These are phyloP conservation scores for Lasioglossum villosulum DNA, from an alignment of 2,888 invertebrate genomes.

Conservation along the genomic window DNA sequence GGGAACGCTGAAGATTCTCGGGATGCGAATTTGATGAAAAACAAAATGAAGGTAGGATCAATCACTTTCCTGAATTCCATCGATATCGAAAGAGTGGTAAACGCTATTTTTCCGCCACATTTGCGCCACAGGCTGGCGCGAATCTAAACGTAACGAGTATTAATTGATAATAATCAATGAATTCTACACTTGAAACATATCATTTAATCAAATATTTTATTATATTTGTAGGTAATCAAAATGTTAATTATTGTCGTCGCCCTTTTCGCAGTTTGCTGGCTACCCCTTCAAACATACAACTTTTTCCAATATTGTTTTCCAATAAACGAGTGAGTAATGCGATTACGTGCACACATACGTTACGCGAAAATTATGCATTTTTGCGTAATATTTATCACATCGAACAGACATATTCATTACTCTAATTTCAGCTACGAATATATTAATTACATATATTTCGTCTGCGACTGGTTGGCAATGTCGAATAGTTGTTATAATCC, in stretches of 20 bases:
- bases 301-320: conserved; percentile 90
- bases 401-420: neutral
- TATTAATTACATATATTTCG: conserved; percentile 94
- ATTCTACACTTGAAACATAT: neutral
- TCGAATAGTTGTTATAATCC: conserved; percentile 96
- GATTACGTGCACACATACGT: neutral
- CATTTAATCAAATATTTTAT: neutral
- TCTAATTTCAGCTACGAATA: conserved; percentile 88
- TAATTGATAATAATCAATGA: neutral
- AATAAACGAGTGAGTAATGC: conserved; percentile 88
- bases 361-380: neutral
- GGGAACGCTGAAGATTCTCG: conserved; percentile 92
- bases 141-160: neutral
- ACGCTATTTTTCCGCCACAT: neutral
- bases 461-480: conserved; percentile 95
- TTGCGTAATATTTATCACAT: neutral
- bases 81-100: neutral
- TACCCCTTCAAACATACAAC: conserved; percentile 92
- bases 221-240: conserved; percentile 90
- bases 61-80: neutral
- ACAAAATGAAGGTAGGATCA: conserved; percentile 92
- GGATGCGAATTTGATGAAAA: conserved; percentile 92
- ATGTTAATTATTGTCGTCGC: conserved; percentile 94
- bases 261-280: conserved; percentile 93
- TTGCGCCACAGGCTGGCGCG: too few species aligned